Evolutionary conservation across 1,140 invertebrate species (phyloP), one percentile per base, ranked within the genome.

Genomic region (Ectropis grisescens): DNA sequence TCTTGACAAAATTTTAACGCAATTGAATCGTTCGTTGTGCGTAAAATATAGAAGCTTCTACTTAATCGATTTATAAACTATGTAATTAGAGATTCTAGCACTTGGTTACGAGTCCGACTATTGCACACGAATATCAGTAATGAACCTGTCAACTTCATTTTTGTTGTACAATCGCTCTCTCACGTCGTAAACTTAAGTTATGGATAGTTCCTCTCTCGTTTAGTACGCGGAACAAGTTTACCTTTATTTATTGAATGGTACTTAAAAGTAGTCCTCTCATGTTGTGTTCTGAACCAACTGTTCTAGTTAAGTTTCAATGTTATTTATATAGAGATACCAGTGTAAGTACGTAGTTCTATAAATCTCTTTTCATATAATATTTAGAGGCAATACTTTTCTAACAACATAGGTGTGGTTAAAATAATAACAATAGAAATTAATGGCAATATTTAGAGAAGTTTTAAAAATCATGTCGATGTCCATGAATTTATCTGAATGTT

Each of bases 301-400:
- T 66, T 56, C 37, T 37, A 29, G 50, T 52, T 61, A 59, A 50
- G 41, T 64, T 57, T 61, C 28, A 56, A 47, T 62, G 54, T 75
- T 67, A 72, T 66, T 65, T 61, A 69, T 66, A 71, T 50, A 56
- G 41, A 71, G 58, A 61, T 50, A 53, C 41, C 42, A 54, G 43
- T 62, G 49, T 71, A 70, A 64, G 64, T 74, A 76, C n/a, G n/a
- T n/a, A n/a, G 67, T 51, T 58, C 54, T 64, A 56, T n/a, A 60
- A 66, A 62, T 54, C 54, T 67, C 62, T 61, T 58, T 65, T 57
- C 58, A 53, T 69, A 49, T 72, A 59, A 69, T 57, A 59, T 53
- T 66, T 76, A 80, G 66, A 69, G 70, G 65, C 75, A 75, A 71
- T 76, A 80, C 66, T 74, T 72, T 75, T 69, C 58, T 74, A 71